Percentiles rank a stretch among this genome's conserved stretches.
phyloP scores from a whole-genome alignment of 2,113 vertebrate genomes.

The Saccopteryx leptura region DNA sequence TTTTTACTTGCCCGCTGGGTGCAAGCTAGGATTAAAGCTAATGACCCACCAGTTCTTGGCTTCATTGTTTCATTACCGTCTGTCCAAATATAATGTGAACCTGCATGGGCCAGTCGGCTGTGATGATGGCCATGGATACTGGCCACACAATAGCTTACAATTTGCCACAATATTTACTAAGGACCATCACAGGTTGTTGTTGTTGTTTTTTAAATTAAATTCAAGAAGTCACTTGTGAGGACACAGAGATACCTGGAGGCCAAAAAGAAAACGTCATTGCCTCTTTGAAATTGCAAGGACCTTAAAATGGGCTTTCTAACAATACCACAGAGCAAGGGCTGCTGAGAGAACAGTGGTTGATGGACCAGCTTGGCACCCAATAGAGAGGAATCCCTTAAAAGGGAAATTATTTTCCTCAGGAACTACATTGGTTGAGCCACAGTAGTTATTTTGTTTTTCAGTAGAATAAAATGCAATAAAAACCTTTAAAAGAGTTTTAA shows the following conservation, averaged over 20 bases:
- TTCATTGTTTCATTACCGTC: too few species aligned
- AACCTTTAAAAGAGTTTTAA: conserved; percentile 32
- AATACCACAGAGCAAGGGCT: neutral
- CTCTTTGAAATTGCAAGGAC: neutral
- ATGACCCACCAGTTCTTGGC: too few species aligned
- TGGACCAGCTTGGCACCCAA: neutral
- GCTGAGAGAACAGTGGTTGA: neutral
- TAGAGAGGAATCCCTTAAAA: neutral
- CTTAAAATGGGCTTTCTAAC: neutral
- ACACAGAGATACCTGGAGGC: neutral
- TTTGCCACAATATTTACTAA: neutral
- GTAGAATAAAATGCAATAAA: conserved; percentile 14
- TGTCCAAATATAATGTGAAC: too few species aligned
- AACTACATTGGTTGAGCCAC: neutral
- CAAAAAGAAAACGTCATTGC: neutral
- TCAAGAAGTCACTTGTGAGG: neutral
- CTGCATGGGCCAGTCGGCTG: too few species aligned
- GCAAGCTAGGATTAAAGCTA: too few species aligned
- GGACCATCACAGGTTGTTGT: neutral
- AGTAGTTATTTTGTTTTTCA: neutral
- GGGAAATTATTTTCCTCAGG: neutral
- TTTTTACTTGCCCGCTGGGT: too few species aligned
- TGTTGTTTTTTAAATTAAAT: neutral
- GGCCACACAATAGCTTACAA: neutral
- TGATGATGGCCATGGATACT: too few species aligned